phyloP scores from a whole-genome alignment of 2,113 vertebrate species.

The Sakesphorus luctuosus region DNA sequence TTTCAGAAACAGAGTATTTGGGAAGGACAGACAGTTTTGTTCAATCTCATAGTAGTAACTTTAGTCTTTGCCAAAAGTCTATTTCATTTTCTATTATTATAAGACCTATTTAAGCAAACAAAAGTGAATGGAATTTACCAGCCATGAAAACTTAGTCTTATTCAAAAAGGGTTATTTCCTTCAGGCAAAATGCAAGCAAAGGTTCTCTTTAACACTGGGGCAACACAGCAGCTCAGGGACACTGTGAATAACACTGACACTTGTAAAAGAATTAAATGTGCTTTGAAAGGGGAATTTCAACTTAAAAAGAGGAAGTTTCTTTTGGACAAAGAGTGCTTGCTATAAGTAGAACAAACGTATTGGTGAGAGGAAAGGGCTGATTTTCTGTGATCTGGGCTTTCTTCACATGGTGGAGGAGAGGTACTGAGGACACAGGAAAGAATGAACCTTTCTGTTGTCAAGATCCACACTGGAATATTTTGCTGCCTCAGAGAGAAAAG shows the following conservation, averaged over 20 bases:
- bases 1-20: not conserved
- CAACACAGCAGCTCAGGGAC: not conserved
- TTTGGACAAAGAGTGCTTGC: not conserved
- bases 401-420: not conserved
- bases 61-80: not conserved
- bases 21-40: not conserved
- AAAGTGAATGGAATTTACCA: not conserved
- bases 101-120: slow-evolving; percentile 21
- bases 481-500: not conserved
- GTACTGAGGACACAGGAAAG: not conserved
- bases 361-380: not conserved
- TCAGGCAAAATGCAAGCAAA: not conserved
- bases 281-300: slow-evolving; percentile 56
- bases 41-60: not conserved
- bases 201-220: not conserved
- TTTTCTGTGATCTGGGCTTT: not conserved
- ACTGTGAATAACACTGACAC: not conserved
- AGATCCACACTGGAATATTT: not conserved
- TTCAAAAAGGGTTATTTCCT: slow-evolving; percentile 4
- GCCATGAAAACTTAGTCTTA: not conserved
- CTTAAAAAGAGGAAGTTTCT: slow-evolving; percentile 46
- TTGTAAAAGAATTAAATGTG: not conserved
- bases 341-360: not conserved
- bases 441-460: not conserved
- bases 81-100: not conserved